phyloP scores from a whole-genome alignment of 2,797 vertebrate species.

The Luscinia luscinia region DNA sequence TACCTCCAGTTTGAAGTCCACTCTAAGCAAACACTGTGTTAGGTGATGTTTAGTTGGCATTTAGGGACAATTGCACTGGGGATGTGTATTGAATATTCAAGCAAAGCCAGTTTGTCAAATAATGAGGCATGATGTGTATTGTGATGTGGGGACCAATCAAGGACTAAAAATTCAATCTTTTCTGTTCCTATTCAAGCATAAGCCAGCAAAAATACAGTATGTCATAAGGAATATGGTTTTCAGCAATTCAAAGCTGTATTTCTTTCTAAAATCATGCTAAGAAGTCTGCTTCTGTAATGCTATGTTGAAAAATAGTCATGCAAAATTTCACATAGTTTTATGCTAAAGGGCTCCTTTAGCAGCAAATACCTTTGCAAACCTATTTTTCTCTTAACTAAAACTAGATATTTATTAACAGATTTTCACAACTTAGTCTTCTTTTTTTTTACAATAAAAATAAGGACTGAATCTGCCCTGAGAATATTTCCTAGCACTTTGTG shows the following conservation, averaged over 20 bases:
- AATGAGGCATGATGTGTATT: neutral
- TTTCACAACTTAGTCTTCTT: neutral
- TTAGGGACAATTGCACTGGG: neutral
- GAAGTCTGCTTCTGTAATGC: neutral
- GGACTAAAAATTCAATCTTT: neutral
- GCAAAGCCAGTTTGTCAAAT: neutral
- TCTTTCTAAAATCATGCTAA: neutral
- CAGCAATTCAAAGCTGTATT: neutral
- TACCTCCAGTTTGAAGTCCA: neutral
- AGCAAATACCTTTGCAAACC: neutral
- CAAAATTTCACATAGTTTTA: neutral
- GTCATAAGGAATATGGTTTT: neutral
- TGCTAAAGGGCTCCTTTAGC: neutral
- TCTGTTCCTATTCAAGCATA: neutral
- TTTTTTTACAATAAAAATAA: neutral
- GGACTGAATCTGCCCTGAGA: neutral
- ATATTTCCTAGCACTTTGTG: neutral
- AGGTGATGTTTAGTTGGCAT: slow-evolving; percentile 26
- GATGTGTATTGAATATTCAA: slow-evolving; percentile 14
- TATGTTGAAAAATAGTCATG: neutral
- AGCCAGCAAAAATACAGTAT: neutral
- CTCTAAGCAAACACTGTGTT: slow-evolving; percentile 2
- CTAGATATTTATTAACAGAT: neutral
- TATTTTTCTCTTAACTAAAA: neutral
- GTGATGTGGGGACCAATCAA: neutral